Evolutionary conservation across 2,888 invertebrate species (phyloP).

Genomic region (Perizoma flavofasciatum): DNA sequence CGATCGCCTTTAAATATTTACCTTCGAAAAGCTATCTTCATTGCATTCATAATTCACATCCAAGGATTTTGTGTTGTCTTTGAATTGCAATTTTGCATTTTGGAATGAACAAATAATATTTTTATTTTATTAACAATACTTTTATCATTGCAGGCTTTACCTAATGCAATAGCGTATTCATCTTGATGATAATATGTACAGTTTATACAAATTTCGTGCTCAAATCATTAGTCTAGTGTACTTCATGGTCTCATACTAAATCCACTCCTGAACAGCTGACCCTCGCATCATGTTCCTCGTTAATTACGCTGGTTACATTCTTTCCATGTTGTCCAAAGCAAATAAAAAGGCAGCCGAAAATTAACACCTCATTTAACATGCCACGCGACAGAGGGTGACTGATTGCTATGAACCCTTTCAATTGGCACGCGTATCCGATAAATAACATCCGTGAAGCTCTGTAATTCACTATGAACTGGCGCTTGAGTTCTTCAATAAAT

Average conservation of each 20-base stretch:
- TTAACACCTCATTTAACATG: slow-evolving; percentile 62
- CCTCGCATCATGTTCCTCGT: slow-evolving; percentile 17
- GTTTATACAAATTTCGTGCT: too few relatives aligned
- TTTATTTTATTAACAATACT: too few relatives aligned
- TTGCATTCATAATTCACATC: slow-evolving; percentile 37
- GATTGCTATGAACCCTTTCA: slow-evolving; percentile 54
- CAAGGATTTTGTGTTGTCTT: slow-evolving; percentile 4
- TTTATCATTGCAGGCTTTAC: too few relatives aligned
- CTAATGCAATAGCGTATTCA: too few relatives aligned
- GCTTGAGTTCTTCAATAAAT: slow-evolving; percentile 41
- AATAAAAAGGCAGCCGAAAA: slow-evolving; percentile 52
- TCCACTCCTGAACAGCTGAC: background rate
- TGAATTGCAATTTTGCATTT: too few relatives aligned
- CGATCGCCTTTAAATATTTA: slow-evolving; percentile 52
- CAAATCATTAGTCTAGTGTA: too few relatives aligned
- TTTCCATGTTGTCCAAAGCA: slow-evolving; percentile 43
- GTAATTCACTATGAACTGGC: slow-evolving; percentile 65
- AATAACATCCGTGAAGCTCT: slow-evolving; percentile 59
- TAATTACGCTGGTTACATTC: slow-evolving; percentile 29
- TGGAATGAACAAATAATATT: too few relatives aligned
- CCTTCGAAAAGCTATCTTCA: slow-evolving; percentile 44
- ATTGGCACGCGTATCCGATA: slow-evolving; percentile 53
- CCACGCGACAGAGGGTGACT: slow-evolving; percentile 67
- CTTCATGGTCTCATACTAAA: too few relatives aligned
- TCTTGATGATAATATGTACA: too few relatives aligned